Base-by-base conservation (phyloP, 2,113 vertebrate species). In the Zapus hudsonius region DNA sequence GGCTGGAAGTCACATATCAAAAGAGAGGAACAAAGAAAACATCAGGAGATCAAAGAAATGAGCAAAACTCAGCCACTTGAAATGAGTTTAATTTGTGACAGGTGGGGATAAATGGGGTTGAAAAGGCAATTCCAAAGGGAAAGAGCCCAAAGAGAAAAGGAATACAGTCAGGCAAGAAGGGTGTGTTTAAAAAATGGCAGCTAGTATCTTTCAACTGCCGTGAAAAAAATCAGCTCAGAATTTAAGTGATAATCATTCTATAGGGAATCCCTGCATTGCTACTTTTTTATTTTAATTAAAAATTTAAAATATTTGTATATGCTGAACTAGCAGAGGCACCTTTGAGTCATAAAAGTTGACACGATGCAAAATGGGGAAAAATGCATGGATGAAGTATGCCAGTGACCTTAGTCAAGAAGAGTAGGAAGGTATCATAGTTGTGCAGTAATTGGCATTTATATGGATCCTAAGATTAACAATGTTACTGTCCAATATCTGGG, bases 391-490 rank as follows among this genome's bases (percentile, higher is more conserved):
- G 9, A 76, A 63, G 20, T 19, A 23, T 33, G 20, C 64, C 20
- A 66, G 16, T 69, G 52, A 44, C 76, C 40, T 67, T 29, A 55
- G 66, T 64, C 38, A 42, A 76, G 38, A 73, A 55, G n/a, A 80
- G n/a, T 20, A 78, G 66, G 47, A 15, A 78, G 85, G 74, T 89
- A 85, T 36, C 72, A 70, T 3, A 44, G 16, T 61, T 82, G 52
- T 74, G 47, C 57, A 95, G 90, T 81, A 92, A 89, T 19, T 69
- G 63, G 27, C 55, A 87, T 33, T 82, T 83, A 83, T 23, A n/a
- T 29, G 81, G 36, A 31, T 86, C 44, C 83, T 87, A 87, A n/a
- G n/a, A 94, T 91, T 92, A 94, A 80, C 91, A 95, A 42, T 42
- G 87, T 79, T 88, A 74, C 80, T 84, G 70, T 36, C 59, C 64